Evolutionary conservation across 2,888 invertebrate genomes (phyloP), one percentile per base, ranked within the genome.

Genomic region (Drosophila pseudotalamancana): DNA sequence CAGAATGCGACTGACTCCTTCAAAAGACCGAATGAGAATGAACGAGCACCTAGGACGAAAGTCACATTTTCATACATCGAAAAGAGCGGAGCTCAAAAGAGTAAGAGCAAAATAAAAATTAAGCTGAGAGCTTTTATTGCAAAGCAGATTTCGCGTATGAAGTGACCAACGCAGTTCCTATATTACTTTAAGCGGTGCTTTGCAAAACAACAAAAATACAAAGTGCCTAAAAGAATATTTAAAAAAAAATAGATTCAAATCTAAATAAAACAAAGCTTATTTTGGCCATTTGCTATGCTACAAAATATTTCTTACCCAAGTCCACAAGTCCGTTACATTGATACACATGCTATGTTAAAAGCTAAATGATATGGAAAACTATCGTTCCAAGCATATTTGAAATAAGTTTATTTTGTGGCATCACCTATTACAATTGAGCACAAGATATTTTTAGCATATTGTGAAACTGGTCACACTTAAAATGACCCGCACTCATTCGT

Each of bases 11-110:
- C 89, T 88, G 83, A 86, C 78, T 87, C 84, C 87, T 88, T 89
- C 89, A 88, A 88, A 81, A 90, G 87, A 87, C 89, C 90, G 90
- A 90, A 88, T 85, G 82, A 89, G 90, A 90, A 90, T 91, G 89
- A 89, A 69, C 64, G 72, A 71, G 14, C 54, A 49, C 34, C 78
- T 69, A 87, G 88, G 88, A 81, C 76, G 63, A 73, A 72, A 61
- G 31, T 55, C 57, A 60, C 56, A 51, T 54, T 42, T 60, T 49
- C 51, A 53, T 34, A 21, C 55, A 49, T 19, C 48, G n/a, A 9
- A 25, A 23, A 54, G 19, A 50, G 49, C 37, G 43, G n/a, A 27
- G 11, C 23, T 11, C 14, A 4, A 16, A 11, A 37, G 27, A 14
- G 43, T 21, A 25, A 49, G 42, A 27, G 9, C 25, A 45, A 18